Conservation (phyloP, 2,113 vertebrate species). For the Verasper variegatus region DNA sequence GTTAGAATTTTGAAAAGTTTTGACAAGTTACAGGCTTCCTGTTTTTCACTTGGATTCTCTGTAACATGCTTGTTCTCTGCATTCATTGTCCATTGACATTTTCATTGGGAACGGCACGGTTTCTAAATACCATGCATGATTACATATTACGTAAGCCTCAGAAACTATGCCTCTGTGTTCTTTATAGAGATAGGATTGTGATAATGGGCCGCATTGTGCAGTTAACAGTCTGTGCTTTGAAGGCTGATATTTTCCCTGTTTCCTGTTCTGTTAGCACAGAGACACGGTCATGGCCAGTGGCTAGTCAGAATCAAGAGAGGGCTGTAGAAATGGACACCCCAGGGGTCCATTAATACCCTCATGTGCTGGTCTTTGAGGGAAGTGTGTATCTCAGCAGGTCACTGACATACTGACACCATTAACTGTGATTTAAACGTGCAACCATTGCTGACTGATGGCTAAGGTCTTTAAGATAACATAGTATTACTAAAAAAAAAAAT, state of each 20-base stretch:
- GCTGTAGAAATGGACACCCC: slow-evolving; percentile 34
- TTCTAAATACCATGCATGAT: slow-evolving; percentile 55
- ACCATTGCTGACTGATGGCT: not conserved
- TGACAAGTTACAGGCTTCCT: slow-evolving; percentile 55
- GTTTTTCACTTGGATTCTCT: slow-evolving; percentile 43
- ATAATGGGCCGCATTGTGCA: slow-evolving; percentile 10
- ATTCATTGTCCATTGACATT: slow-evolving; percentile 52
- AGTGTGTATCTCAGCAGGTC: slow-evolving; percentile 58
- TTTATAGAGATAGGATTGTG: slow-evolving; percentile 20
- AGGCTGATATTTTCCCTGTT: slow-evolving; percentile 24
- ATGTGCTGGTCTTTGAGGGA: slow-evolving; percentile 46
- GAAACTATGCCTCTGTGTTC: too few species aligned
- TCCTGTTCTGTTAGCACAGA: not conserved
- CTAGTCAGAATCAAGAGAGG: slow-evolving; percentile 27
- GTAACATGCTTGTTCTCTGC: slow-evolving; percentile 44
- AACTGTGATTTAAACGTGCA: slow-evolving; percentile 9
- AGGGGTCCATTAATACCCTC: slow-evolving; percentile 48
- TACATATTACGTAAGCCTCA: slow-evolving; percentile 27
- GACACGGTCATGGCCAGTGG: slow-evolving; percentile 14
- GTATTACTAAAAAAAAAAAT: too few species aligned
- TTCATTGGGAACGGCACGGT: slow-evolving; percentile 23
- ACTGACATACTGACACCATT: slow-evolving; percentile 9
- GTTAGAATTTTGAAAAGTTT: slow-evolving; percentile 60
- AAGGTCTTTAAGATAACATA: not conserved
- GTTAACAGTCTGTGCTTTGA: slow-evolving; percentile 31